These are phyloP conservation scores for Aquatica leii DNA, from an alignment of 2,888 invertebrate species.

Conservation along the genomic window DNA sequence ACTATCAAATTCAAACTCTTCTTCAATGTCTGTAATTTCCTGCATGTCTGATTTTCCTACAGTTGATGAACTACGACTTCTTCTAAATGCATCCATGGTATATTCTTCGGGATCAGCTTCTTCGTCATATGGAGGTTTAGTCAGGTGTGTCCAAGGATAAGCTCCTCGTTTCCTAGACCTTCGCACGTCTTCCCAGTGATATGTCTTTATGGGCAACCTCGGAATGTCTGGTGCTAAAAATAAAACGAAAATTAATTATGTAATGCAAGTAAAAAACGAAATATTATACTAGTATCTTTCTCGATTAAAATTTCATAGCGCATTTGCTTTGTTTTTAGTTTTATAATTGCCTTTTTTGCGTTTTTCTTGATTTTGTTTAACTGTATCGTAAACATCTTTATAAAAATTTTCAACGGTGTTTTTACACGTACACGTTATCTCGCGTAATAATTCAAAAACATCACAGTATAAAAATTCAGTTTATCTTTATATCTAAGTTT, in stretches of 20 bases:
- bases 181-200: conserved; percentile 82
- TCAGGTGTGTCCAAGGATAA: conserved; percentile 83
- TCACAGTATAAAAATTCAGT: too few species aligned
- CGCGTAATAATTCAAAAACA: too few species aligned
- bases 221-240: conserved; percentile 61
- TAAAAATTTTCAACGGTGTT: too few species aligned
- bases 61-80: conserved; percentile 45
- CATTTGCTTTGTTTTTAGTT: too few species aligned
- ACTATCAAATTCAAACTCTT: background rate
- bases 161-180: conserved; percentile 75
- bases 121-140: conserved; percentile 66
- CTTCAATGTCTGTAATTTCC: conserved; percentile 16
- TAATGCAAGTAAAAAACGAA: too few species aligned
- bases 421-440: too few species aligned
- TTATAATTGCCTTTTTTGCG: too few species aligned
- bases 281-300: too few species aligned
- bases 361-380: too few species aligned
- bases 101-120: conserved; percentile 58
- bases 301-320: background rate
- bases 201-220: conserved; percentile 77
- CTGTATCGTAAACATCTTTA: too few species aligned
- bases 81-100: conserved; percentile 52
- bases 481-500: too few species aligned
- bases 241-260: conserved; percentile 17
- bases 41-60: conserved; percentile 38